Percentiles rank a stretch among this genome's conserved stretches.
Evolutionary conservation across 23 tunicate genomes (phyloP).

Genomic region (Clavelina lepadiformis): DNA sequence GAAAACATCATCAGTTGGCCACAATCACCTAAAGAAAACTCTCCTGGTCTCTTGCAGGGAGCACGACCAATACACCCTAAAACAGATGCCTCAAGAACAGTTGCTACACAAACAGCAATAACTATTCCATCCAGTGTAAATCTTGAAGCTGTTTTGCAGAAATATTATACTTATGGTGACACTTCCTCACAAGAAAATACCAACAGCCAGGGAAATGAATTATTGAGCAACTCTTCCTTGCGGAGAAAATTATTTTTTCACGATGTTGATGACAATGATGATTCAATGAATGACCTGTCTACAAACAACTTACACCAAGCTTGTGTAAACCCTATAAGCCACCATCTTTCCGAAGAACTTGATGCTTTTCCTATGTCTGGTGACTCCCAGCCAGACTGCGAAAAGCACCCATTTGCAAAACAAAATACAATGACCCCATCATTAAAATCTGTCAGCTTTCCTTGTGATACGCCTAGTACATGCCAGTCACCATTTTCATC

Average conservation of each 20-base stretch:
- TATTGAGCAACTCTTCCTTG: slow-evolving; percentile 44
- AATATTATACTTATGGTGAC: slow-evolving; percentile 16
- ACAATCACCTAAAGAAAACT: background rate
- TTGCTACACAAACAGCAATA: slow-evolving; percentile 60
- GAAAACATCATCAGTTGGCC: background rate
- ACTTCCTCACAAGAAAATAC: background rate
- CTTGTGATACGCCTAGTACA: slow-evolving; percentile 35
- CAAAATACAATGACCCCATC: background rate
- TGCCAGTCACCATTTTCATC: slow-evolving; percentile 72
- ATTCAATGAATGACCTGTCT: background rate
- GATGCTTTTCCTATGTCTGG: slow-evolving; percentile 19
- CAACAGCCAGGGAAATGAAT: slow-evolving; percentile 11
- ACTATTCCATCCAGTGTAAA: slow-evolving; percentile 57
- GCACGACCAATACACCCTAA: background rate
- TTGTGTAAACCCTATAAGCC: background rate
- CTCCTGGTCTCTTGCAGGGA: slow-evolving; percentile 1
- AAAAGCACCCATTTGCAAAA: background rate
- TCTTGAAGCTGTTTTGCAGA: slow-evolving; percentile 21
- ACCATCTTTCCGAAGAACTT: background rate
- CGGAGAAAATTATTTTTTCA: slow-evolving; percentile 76
- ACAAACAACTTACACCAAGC: background rate
- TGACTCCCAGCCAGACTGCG: background rate
- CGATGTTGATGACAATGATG: slow-evolving; percentile 14
- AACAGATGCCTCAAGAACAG: slow-evolving; percentile 2
- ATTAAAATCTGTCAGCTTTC: background rate